A percentile compares a stretch with the other conserved stretches of the same genome.
Evolutionary conservation across 2,797 vertebrate species (phyloP).

Genomic region (Silurus lanzhouensis): DNA sequence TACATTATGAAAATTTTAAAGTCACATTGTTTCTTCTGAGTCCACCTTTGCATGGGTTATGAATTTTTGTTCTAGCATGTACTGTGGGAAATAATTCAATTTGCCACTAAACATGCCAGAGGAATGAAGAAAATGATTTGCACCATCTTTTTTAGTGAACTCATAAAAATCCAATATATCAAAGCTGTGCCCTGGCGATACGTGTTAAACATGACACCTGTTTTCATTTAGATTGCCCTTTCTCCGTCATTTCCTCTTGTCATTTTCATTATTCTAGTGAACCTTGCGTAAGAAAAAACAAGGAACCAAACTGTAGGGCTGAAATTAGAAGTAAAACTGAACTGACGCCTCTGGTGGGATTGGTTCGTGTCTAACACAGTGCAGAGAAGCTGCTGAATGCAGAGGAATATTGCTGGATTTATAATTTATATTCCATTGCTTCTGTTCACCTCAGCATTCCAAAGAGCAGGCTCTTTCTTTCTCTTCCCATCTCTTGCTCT

Average conservation of each 20-base stretch:
- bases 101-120: slow-evolving; percentile 74
- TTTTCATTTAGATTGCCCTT: slow-evolving; percentile 70
- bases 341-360: slow-evolving; percentile 39
- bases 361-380: slow-evolving; percentile 40
- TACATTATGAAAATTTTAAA: slow-evolving; percentile 54
- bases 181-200: slow-evolving; percentile 70
- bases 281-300: slow-evolving; percentile 19
- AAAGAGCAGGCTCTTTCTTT: slow-evolving; percentile 18
- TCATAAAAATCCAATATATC: slow-evolving; percentile 74
- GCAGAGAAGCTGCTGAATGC: slow-evolving; percentile 37
- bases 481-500: slow-evolving; percentile 18
- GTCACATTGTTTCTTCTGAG: not conserved
- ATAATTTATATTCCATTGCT: slow-evolving; percentile 55
- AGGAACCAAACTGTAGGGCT: slow-evolving; percentile 41
- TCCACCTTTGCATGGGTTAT: not conserved
- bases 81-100: slow-evolving; percentile 65
- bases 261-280: slow-evolving; percentile 38
- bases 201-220: slow-evolving; percentile 71
- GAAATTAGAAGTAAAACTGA: slow-evolving; percentile 43
- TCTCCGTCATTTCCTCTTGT: slow-evolving; percentile 17
- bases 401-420: slow-evolving; percentile 50
- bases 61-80: slow-evolving; percentile 1
- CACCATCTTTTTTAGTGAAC: slow-evolving; percentile 38
- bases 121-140: slow-evolving; percentile 72
- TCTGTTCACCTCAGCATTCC: slow-evolving; percentile 39